These are phyloP conservation scores for Lipophrys pholis DNA, from an alignment of 2,113 vertebrate genomes.

Conservation along the genomic window DNA sequence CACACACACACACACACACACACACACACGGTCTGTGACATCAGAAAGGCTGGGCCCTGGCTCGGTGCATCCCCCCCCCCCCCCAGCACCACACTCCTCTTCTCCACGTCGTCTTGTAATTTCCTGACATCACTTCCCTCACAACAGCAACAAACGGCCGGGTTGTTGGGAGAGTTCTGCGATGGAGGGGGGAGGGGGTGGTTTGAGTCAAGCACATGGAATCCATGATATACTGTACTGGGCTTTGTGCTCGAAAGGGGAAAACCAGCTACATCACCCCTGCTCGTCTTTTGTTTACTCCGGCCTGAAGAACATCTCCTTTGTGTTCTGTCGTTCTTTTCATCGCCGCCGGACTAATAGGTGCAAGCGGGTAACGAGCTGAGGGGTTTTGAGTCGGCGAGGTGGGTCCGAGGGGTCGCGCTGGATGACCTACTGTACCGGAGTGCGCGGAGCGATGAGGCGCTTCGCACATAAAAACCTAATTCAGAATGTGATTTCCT, in stretches of 20 bases:
- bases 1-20: slow-evolving; percentile 37
- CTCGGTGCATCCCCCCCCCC: slow-evolving; percentile 43
- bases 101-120: slow-evolving; percentile 53
- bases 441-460: slow-evolving; percentile 12
- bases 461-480: slow-evolving; percentile 11
- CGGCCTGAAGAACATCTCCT: slow-evolving; percentile 47
- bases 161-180: slow-evolving; percentile 80
- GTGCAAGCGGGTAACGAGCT: slow-evolving; percentile 41
- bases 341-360: slow-evolving; percentile 44
- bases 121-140: slow-evolving; percentile 80
- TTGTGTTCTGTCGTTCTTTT: slow-evolving; percentile 54
- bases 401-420: slow-evolving; percentile 29
- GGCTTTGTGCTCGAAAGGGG: slow-evolving; percentile 75
- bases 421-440: slow-evolving; percentile 26
- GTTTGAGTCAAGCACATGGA: slow-evolving; percentile 74
- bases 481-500: slow-evolving; percentile 27
- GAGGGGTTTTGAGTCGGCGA: slow-evolving; percentile 16
- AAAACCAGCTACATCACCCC: slow-evolving; percentile 80
- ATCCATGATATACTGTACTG: slow-evolving; percentile 75
- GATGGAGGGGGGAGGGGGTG: slow-evolving; percentile 14
- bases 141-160: slow-evolving; percentile 74
- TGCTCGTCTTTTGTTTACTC: slow-evolving; percentile 62
- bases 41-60: slow-evolving; percentile 71
- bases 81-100: slow-evolving; percentile 7
- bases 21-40: background rate